phyloP scores from a whole-genome alignment of 2,888 invertebrate genomes.

The Ferdinandea cuprea region DNA sequence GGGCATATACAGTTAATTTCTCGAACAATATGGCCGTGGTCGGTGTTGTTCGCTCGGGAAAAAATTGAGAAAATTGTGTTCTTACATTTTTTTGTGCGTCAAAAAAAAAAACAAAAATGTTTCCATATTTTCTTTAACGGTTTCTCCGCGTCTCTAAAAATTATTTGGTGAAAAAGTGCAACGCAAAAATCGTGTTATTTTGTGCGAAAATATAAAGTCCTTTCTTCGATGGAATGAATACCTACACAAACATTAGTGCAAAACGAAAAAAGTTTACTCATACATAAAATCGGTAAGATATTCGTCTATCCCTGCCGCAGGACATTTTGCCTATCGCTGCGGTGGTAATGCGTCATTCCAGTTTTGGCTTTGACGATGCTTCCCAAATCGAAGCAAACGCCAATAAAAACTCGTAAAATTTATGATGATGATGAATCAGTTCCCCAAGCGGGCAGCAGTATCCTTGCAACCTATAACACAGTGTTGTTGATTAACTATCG shows the following conservation, averaged over 20 bases:
- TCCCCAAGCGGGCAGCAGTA: constrained; percentile 38
- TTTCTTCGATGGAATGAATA: not conserved
- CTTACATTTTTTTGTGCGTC: constrained; percentile 24
- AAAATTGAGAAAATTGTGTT: constrained; percentile 48
- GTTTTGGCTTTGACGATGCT: constrained; percentile 31
- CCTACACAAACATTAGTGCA: constrained; percentile 8
- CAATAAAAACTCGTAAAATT: constrained; percentile 57
- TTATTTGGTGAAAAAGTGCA: constrained; percentile 39
- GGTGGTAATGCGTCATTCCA: constrained; percentile 68
- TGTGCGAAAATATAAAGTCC: constrained; percentile 9
- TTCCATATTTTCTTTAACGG: constrained; percentile 15
- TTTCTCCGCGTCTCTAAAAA: constrained; percentile 16
- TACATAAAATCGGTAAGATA: constrained; percentile 31
- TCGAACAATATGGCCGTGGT: constrained; percentile 72
- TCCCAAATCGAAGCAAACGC: constrained; percentile 46
- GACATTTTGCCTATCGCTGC: constrained; percentile 55
- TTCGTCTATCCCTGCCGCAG: constrained; percentile 29
- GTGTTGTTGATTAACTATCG: constrained; percentile 74
- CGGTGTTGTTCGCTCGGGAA: constrained; percentile 56
- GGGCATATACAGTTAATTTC: constrained; percentile 69
- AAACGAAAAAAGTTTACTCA: not conserved
- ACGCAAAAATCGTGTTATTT: constrained; percentile 2
- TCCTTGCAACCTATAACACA: constrained; percentile 61
- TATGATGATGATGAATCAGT: constrained; percentile 66
- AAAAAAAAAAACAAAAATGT: constrained; percentile 38